Evolutionary conservation across 2,113 vertebrate species (phyloP), one percentile per base, ranked within the genome.

Genomic region (Acanthisitta chloris): DNA sequence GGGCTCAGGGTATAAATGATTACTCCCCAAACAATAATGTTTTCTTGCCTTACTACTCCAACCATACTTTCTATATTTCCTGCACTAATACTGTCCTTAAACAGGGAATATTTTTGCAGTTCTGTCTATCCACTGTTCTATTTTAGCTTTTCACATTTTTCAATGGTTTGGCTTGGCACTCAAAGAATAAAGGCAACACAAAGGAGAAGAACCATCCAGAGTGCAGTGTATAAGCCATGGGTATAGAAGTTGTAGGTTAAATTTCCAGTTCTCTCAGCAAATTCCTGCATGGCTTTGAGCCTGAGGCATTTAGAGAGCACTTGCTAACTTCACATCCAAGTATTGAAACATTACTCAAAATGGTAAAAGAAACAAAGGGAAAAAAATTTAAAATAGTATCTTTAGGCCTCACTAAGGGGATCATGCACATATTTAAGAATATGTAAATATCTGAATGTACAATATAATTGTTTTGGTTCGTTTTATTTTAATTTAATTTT

Each of bases 381-480:
- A 49, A 55, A 88, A 42, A 73, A 12, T 10, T 34, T 38, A 26
- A 12, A 49, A 0, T 8, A 17, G 5, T 51, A 17, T 12, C 6
- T 88, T 62, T 43, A 55, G 36, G 31, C 31, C 6, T 82, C 8
- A n/a, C 5, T 10, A 67, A 15, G 16, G 26, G 10, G 6, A 52
- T 43, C 8, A 3, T 9, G 5, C 52, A 45, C 0, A 0, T 64
- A 51, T 79, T 76, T 69, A n/a, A 19, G 1, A 1, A 33, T 31
- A 61, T 9, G 7, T 2, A 49, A 64, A 36, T 45, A 40, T 3
- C 13, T 28, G 10, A 45, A 72, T 26, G 26, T 28, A 46, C 4
- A 12, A 9, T 28, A 20, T 28, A 8, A 20, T 24, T 38, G 42
- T 70, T 43, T 51, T 36, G 42, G 14, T 23, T 90, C 33, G 6